These are phyloP conservation scores for Siniperca undulata DNA, from an alignment of 2,797 vertebrate species.

Conservation along the genomic window DNA sequence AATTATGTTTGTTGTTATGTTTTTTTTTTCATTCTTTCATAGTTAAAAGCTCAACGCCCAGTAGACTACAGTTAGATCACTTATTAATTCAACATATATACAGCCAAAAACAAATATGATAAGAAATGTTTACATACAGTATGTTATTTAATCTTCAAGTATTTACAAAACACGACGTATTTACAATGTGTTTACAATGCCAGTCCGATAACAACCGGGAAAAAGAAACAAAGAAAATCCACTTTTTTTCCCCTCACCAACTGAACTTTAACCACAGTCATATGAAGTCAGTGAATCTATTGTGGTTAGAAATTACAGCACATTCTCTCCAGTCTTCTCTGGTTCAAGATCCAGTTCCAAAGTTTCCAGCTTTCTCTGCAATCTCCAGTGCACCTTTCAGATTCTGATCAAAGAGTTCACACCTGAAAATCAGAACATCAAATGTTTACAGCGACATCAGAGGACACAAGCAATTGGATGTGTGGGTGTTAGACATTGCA, in stretches of 20 bases:
- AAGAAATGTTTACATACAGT: slow-evolving; percentile 24
- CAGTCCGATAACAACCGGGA: neutral
- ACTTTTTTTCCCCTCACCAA: slow-evolving; percentile 1
- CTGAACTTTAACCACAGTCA: slow-evolving; percentile 3
- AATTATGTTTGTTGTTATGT: neutral
- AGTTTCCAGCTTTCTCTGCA: slow-evolving; percentile 96
- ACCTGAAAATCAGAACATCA: slow-evolving; percentile 82
- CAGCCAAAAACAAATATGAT: slow-evolving; percentile 27
- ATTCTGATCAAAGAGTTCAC: slow-evolving; percentile 99
- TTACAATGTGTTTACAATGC: slow-evolving; percentile 70
- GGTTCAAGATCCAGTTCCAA: slow-evolving; percentile 91
- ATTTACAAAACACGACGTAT: slow-evolving; percentile 78
- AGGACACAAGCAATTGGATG: neutral
- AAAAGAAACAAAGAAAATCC: slow-evolving; percentile 4
- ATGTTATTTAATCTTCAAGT: slow-evolving; percentile 67
- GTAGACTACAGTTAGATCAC: neutral
- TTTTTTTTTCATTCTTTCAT: slow-evolving; percentile 14
- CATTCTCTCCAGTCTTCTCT: neutral
- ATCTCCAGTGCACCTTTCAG: slow-evolving; percentile 94
- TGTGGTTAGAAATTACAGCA: slow-evolving; percentile 1
- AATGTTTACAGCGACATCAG: slow-evolving; percentile 6
- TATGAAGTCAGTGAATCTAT: slow-evolving; percentile 16
- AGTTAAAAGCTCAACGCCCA: neutral
- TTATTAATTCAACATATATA: neutral
- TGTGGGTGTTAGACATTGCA: neutral